Conservation (phyloP, 2,888 invertebrate species). For the Thera obeliscata region DNA sequence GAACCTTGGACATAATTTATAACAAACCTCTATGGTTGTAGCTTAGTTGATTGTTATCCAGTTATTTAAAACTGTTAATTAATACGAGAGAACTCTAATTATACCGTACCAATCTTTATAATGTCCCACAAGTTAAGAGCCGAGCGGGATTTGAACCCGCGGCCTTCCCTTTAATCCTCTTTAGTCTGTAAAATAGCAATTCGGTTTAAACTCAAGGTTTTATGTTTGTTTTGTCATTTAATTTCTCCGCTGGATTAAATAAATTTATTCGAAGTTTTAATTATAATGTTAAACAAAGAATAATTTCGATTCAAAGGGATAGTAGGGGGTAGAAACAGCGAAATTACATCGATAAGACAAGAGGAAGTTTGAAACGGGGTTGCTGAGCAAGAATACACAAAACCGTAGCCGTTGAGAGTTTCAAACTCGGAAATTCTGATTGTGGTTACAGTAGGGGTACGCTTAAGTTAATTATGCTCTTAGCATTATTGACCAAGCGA, state of each 20-base stretch:
- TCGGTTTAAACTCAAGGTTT: background rate
- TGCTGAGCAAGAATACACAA: slow-evolving; percentile 40
- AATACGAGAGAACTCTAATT: no score
- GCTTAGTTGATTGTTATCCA: no score
- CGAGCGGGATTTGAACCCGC: no score
- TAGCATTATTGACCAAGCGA: background rate
- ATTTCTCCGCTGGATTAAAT: no score
- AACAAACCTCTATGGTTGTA: no score
- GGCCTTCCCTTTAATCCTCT: no score
- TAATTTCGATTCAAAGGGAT: slow-evolving; percentile 8
- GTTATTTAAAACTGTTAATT: no score
- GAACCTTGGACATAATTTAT: no score
- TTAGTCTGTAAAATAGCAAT: no score
- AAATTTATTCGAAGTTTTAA: background rate
- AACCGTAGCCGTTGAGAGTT: slow-evolving; percentile 36
- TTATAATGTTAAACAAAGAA: slow-evolving; percentile 14
- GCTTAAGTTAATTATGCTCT: background rate
- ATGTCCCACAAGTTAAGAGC: no score
- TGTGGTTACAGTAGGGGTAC: slow-evolving; percentile 40
- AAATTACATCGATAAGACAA: slow-evolving; percentile 39
- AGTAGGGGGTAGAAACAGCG: slow-evolving; percentile 30
- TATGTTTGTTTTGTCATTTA: no score
- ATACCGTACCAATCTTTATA: no score
- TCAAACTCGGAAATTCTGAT: slow-evolving; percentile 40
- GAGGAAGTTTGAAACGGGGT: slow-evolving; percentile 38